phyloP scores from a whole-genome alignment of 30 jellyfish, hydroid and myxozoan genomes.

The Hydra vulgaris region DNA sequence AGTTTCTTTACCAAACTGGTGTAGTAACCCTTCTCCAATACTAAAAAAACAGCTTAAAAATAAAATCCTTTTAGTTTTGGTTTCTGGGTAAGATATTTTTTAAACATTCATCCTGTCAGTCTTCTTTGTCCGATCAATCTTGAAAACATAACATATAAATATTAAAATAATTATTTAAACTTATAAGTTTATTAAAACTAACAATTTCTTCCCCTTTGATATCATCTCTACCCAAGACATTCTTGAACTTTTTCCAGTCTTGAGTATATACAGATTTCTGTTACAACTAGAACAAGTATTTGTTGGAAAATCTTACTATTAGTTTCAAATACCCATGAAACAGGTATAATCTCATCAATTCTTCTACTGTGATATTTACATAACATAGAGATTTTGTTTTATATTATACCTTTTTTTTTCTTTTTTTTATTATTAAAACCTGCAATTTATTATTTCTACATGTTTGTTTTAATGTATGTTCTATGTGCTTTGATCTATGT shows the following conservation, averaged over 20 bases:
- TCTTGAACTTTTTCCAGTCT: not conserved
- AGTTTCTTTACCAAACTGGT: not conserved
- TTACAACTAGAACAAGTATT: not conserved
- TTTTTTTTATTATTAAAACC: too few relatives aligned
- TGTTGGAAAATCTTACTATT: not conserved
- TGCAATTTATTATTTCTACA: too few relatives aligned
- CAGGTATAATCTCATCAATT: not conserved
- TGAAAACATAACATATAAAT: not conserved
- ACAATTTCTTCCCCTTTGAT: not conserved
- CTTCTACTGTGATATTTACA: not conserved
- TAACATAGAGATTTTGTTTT: not conserved
- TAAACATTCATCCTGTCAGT: not conserved
- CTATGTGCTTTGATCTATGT: too few relatives aligned
- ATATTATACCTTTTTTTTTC: too few relatives aligned
- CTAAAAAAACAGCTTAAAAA: not conserved
- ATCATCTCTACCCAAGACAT: not conserved
- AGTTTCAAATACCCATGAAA: not conserved
- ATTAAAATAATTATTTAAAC: not conserved
- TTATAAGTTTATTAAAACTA: not conserved
- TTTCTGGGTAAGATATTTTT: not conserved
- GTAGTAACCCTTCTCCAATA: not conserved
- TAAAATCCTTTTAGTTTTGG: not conserved
- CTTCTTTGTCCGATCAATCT: not conserved
- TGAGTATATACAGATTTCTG: not conserved
- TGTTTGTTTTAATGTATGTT: too few relatives aligned